Percentiles rank a stretch among this genome's conserved stretches.
Conservation (phyloP, 2,113 vertebrate species). For the Condylura cristata region DNA sequence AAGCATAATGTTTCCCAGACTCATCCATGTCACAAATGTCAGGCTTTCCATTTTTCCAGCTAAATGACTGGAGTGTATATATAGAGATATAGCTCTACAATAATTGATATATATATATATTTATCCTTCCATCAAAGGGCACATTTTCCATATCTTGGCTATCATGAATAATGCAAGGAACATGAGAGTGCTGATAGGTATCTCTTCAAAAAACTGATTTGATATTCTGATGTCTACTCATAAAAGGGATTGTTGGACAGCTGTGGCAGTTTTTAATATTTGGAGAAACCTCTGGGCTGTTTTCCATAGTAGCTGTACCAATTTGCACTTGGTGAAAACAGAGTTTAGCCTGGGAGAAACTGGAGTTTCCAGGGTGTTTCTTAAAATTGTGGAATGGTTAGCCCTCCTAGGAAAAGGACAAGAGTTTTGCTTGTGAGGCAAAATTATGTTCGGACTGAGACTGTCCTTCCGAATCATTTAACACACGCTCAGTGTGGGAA, state of each 20-base stretch:
- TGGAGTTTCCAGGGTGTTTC: neutral
- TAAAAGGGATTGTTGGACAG: neutral
- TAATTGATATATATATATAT: no score
- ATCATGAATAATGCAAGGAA: neutral
- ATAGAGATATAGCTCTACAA: no score
- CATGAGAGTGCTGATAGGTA: neutral
- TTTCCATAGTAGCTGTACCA: neutral
- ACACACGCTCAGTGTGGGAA: neutral
- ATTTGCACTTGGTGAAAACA: neutral
- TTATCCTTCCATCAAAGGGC: neutral
- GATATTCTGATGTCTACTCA: neutral
- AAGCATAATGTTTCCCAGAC: neutral
- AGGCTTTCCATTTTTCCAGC: neutral
- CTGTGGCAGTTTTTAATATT: neutral
- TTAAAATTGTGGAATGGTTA: neutral
- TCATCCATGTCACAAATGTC: neutral
- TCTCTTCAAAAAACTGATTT: neutral
- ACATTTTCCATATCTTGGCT: neutral
- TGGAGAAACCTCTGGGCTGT: neutral
- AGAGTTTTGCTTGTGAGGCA: neutral
- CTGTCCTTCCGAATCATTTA: neutral
- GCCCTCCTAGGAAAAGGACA: neutral
- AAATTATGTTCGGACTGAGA: neutral
- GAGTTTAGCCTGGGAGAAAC: neutral
- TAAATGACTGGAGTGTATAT: neutral